Evolutionary conservation across 2,113 vertebrate genomes (phyloP).

Genomic region (Tupaia tana): DNA sequence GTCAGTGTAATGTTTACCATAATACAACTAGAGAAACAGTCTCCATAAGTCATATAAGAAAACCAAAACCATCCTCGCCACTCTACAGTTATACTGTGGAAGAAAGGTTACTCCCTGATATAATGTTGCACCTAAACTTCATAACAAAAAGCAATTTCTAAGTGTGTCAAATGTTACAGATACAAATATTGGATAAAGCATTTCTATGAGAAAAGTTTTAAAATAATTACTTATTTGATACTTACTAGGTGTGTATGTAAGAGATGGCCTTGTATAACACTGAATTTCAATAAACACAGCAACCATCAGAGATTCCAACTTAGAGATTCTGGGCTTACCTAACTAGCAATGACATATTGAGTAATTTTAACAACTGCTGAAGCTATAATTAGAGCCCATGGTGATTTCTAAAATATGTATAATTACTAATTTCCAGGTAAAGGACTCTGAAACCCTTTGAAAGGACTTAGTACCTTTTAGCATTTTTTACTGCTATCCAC

Average conservation of each 20-base stretch:
- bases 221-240: slow-evolving; percentile 43
- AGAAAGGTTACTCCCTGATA: not conserved
- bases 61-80: not conserved
- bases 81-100: not conserved
- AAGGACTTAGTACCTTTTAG: not conserved
- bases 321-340: slow-evolving; percentile 34
- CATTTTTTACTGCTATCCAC: slow-evolving; percentile 29
- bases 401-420: slow-evolving; percentile 17
- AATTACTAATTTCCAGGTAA: slow-evolving; percentile 37
- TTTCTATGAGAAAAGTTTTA: not conserved
- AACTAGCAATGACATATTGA: not conserved
- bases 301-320: slow-evolving; percentile 24
- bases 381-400: slow-evolving; percentile 25
- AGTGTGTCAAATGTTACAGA: slow-evolving; percentile 33
- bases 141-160: slow-evolving; percentile 33
- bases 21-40: not conserved
- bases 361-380: not conserved
- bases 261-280: not conserved
- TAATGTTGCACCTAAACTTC: not conserved
- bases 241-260: not conserved
- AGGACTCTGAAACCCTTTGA: slow-evolving; percentile 8
- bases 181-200: slow-evolving; percentile 23
- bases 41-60: slow-evolving; percentile 21
- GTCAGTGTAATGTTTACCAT: not conserved
- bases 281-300: slow-evolving; percentile 20